Evolutionary conservation across 2,113 vertebrate species (phyloP), one percentile per base, ranked within the genome.

Genomic region (Cheirogaleus medius): DNA sequence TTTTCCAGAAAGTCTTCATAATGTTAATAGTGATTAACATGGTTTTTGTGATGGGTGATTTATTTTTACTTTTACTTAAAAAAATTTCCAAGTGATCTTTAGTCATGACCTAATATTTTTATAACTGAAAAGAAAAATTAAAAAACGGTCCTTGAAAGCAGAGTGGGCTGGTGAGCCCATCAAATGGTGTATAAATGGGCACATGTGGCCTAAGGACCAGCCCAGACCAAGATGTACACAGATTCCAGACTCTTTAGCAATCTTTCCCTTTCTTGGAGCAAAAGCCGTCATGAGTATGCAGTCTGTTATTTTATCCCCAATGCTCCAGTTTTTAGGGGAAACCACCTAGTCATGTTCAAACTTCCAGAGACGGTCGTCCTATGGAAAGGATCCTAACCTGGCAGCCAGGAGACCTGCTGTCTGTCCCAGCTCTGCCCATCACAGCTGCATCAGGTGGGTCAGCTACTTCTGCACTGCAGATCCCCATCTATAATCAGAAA

Each of bases 401-500:
- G 29, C 25, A 54, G 54, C 34, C 21, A 0, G 42, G 17, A 94
- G 47, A 47, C 6, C 9, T 7, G 15, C 0, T 58, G 25, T 25
- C 6, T 60, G 8, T 64, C 54, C 52, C 52, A 7, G 18, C 23
- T 60, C 71, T 87, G 42, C 37, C 42, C 11, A 7, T 47, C 34
- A 37, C 25, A 92, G 44, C 85, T 90, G 37, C 71, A 39, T 56
- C 80, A 64, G 66, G 47, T 91, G 69, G 34, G 49, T 69, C 29
- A 54, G 39, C 60, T 69, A 23, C 71, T 84, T 80, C 66, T n/a
- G 39, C 63, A 74, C 8, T 29, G 12, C 39, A 56, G 58, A 29
- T 87, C 21, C 37, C 54, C 9, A 27, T 71, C 90, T 95, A 66
- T 88, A 96, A 95, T 96, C 94, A 97, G 69, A 89, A 96, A 90